Conservation (phyloP, 2,113 vertebrate genomes). For the Sphyrna mokarran region DNA sequence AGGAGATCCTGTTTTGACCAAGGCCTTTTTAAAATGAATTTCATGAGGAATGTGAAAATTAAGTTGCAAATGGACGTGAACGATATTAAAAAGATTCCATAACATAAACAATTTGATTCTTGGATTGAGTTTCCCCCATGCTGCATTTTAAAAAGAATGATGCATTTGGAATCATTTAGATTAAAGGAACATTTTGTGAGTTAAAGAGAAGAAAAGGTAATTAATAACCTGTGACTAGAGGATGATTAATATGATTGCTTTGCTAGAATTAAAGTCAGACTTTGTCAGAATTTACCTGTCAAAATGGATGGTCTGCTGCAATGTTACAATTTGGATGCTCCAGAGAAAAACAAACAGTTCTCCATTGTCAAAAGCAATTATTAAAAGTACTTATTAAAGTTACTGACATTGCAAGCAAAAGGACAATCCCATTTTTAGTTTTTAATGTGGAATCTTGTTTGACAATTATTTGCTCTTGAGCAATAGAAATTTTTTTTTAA, state of each 20-base stretch:
- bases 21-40: neutral
- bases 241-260: neutral
- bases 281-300: neutral
- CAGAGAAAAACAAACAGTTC: neutral
- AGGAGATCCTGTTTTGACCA: neutral
- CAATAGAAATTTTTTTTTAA: no score
- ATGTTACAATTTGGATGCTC: neutral
- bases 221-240: neutral
- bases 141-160: neutral
- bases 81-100: neutral
- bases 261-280: neutral
- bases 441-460: neutral
- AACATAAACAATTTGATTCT: neutral
- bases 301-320: neutral
- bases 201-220: neutral
- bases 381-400: neutral
- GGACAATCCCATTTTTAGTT: neutral
- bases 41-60: neutral
- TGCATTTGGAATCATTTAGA: no score
- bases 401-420: neutral
- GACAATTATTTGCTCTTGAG: neutral
- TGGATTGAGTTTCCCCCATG: neutral
- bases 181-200: neutral
- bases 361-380: neutral
- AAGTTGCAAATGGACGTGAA: neutral